Base-by-base conservation (phyloP, 2,113 vertebrate genomes). In the Balaenoptera acutorostrata region DNA sequence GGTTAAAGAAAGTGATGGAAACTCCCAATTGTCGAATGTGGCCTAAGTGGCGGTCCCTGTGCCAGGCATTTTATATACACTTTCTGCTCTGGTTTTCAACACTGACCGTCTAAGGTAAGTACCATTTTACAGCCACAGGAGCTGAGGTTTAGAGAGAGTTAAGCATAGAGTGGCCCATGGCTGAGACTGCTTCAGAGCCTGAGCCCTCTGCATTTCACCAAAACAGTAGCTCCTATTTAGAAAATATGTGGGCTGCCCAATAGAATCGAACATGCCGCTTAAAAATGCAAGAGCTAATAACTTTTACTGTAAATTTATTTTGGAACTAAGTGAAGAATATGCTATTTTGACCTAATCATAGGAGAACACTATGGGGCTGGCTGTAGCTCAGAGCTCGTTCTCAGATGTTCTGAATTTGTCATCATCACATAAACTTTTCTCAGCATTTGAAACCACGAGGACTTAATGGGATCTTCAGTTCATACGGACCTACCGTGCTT, bases 281-380 rank as follows among this genome's bases (percentile, higher is more conserved):
- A 96, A 89, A 95, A 95, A 89, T 72, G 52, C 39, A 88, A 96
- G 27, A 66, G 41, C 29, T 85, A 31, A 36, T 93, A 49, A 78
- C 94, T 96, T 86, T 95, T 87, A 63, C n/a, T 90, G 13, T 31
- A 66, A 87, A 92, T 85, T 93, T 95, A 84, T 61, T 88, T 95
- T 66, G 88, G 75, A 92, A 71, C 31, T 72, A 83, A 92, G 71
- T 72, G 87, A 93, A 95, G 69, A 92, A 90, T 71, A 84, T 49
- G 81, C 66, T 75, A 39, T 80, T 92, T 93, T 74, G 75, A 86
- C 69, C 90, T 93, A 78, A 82, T 90, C 87, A 61, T 55, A 66
- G n/a, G 25, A 61, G 69, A 68, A 87, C 95, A 89, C 25, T 33
- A 29, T 61, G n/a, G 61, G 57, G 4, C 59, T 57, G 74, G n/a